phyloP scores from a whole-genome alignment of 1,140 invertebrate species.

The Mya arenaria region DNA sequence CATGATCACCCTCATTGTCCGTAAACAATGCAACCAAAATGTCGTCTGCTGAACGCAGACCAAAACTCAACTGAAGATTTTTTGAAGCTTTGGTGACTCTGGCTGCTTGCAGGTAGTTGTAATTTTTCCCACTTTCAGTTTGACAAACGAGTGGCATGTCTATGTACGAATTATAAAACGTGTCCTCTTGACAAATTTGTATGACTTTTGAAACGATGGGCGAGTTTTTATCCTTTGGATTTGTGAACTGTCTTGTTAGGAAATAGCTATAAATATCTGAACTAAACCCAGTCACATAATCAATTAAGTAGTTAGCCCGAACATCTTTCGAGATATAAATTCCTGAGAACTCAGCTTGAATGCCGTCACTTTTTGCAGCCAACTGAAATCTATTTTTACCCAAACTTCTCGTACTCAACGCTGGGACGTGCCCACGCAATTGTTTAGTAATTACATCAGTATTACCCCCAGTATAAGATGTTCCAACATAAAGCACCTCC shows the following conservation, averaged over 20 bases:
- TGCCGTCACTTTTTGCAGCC: conserved; percentile 55
- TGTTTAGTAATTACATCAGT: conserved; percentile 17
- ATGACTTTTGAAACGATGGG: conserved; percentile 97
- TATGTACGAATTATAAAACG: conserved; percentile 94
- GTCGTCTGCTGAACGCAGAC: conserved; percentile 78
- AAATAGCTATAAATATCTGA: conserved; percentile 98
- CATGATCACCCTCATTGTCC: conserved; percentile 83
- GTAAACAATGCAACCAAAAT: conserved; percentile 96
- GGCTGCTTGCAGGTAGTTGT: conserved; percentile 96
- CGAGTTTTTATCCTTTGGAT: conserved; percentile 85
- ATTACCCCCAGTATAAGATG: conserved; percentile 63
- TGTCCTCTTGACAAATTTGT: conserved; percentile 96
- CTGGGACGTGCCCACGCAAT: conserved; percentile 45
- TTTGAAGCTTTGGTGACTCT: conserved; percentile 96
- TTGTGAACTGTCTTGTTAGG: conserved; percentile 94
- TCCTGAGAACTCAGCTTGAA: conserved; percentile 63
- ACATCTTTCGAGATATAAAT: conserved; percentile 67
- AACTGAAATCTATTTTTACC: conserved; percentile 60
- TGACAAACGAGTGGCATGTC: conserved; percentile 98
- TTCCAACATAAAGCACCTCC: conserved; percentile 70
- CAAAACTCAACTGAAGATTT: conserved; percentile 93
- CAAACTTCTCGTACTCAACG: conserved; percentile 67
- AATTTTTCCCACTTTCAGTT: conserved; percentile 85
- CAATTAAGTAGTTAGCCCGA: conserved; percentile 84
- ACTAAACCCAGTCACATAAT: conserved; percentile 97